Conservation (phyloP, 2,113 vertebrate species). For the Eidolon helvum region DNA sequence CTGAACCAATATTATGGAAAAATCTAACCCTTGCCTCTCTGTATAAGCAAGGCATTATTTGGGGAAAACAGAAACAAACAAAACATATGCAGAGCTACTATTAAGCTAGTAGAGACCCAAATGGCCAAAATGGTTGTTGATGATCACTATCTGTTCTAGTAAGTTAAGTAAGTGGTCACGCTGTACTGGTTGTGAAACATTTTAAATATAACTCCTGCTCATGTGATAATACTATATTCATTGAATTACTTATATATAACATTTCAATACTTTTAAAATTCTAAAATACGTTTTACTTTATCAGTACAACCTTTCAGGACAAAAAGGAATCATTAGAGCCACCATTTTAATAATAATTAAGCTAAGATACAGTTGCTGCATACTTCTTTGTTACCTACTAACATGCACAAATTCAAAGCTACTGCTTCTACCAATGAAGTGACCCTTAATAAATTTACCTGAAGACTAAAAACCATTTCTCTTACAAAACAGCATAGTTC, state of each 20-base stretch:
- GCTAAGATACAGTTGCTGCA: background rate
- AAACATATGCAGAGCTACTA: background rate
- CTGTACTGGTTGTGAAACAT: background rate
- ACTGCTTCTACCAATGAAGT: background rate
- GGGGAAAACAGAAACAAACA: background rate
- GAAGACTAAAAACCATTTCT: slow-evolving; percentile 15
- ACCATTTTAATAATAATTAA: background rate
- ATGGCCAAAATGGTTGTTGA: background rate
- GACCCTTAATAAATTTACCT: slow-evolving; percentile 1
- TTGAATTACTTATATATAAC: background rate
- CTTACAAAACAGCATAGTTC: background rate
- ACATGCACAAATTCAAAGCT: background rate
- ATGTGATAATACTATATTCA: background rate
- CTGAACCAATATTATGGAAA: background rate
- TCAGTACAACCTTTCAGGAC: background rate
- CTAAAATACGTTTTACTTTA: slow-evolving; percentile 4
- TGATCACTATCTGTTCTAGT: background rate
- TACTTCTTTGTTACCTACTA: background rate
- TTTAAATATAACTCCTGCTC: background rate
- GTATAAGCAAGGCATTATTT: background rate
- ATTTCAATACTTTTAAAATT: slow-evolving; percentile 7
- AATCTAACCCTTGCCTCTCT: background rate
- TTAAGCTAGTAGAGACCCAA: background rate
- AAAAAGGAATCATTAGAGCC: background rate
- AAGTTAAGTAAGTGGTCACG: background rate